Evolutionary conservation across 1,140 invertebrate species (phyloP).

Genomic region (Drosophila ohnishii): DNA sequence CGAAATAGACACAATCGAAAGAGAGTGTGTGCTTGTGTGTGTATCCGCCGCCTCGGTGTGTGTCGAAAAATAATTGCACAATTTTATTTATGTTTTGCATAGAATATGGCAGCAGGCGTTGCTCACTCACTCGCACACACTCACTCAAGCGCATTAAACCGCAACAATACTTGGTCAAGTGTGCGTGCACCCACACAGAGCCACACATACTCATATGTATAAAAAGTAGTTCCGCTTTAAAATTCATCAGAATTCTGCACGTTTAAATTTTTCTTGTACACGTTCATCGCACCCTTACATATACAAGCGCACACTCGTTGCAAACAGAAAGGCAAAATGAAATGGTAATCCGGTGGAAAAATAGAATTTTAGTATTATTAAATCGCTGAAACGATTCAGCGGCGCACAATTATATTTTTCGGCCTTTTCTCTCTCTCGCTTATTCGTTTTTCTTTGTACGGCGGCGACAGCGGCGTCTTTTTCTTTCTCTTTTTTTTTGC

Average conservation of each 20-base stretch:
- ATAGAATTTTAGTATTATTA: constrained; percentile 46
- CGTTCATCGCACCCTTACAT: constrained; percentile 66
- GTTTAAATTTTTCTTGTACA: constrained; percentile 76
- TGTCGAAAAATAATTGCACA: constrained; percentile 65
- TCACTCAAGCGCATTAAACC: constrained; percentile 50
- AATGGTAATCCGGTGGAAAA: constrained; percentile 34
- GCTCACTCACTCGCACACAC: constrained; percentile 45
- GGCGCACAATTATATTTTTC: constrained; percentile 60
- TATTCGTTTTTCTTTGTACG: constrained; percentile 60
- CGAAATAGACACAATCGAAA: constrained; percentile 42
- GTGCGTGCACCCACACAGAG: constrained; percentile 31
- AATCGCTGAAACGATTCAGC: constrained; percentile 51
- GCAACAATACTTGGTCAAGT: constrained; percentile 41
- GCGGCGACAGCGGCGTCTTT: constrained; percentile 61
- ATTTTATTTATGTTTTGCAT: constrained; percentile 76
- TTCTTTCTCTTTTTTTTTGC: constrained; percentile 50
- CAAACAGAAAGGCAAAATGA: constrained; percentile 58
- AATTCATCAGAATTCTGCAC: constrained; percentile 73
- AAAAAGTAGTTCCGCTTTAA: constrained; percentile 66
- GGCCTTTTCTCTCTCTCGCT: constrained; percentile 43
- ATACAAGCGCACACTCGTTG: constrained; percentile 48
- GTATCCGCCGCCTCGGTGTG: constrained; percentile 36
- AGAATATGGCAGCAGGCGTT: constrained; percentile 52
- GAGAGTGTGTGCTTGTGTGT: constrained; percentile 11
- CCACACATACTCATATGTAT: constrained; percentile 19